Evolutionary conservation across 2,888 invertebrate genomes (phyloP), one percentile per base, ranked within the genome.

Genomic region (Pammene fasciana): DNA sequence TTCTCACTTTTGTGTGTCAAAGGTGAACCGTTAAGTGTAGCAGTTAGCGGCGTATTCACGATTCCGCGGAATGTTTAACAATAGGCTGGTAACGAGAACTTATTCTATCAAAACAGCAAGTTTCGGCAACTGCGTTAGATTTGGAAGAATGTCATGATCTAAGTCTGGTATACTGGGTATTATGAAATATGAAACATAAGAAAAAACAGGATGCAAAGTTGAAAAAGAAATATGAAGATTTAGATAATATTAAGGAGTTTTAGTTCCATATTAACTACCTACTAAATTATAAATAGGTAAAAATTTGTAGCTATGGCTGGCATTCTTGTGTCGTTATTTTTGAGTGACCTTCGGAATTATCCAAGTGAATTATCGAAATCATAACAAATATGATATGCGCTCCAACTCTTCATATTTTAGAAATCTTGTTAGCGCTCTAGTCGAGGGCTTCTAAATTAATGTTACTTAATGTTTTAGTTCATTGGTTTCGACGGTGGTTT

Each of bases 11-110:
- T 87, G 82, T 87, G 76, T 88, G 89, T 87, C 88, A 88, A 85
- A 89, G 87, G 86, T 89, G 82, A 89, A 89, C 90, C 89, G 90
- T 89, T 89, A 89, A 84, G 75, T 80, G 75, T 73, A 79, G 79
- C 77, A 78, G 81, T 80, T 81, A 82, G 76, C 75, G 76, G 78
- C 81, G 74, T 78, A 76, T 83, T 82, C 86, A 88, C 87, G 88
- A 87, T 79, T 83, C 82, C 75, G 76, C 79, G 76, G 79, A 82
- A 80, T 75, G 73, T 75, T n/a, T 59, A 79, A 87, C 86, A 87
- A 87, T 84, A 74, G 78, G 73, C 78, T 75, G 76, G 80, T 82
- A 80, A 77, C 80, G 75, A 76, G 74, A 79, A 65, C 26, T 26
- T 26, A 79, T 79, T 79, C 79, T 76, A 80, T 80, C 81, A 82